Evolutionary conservation across 2,888 invertebrate genomes (phyloP).

Genomic region (Meghimatium bilineatum): DNA sequence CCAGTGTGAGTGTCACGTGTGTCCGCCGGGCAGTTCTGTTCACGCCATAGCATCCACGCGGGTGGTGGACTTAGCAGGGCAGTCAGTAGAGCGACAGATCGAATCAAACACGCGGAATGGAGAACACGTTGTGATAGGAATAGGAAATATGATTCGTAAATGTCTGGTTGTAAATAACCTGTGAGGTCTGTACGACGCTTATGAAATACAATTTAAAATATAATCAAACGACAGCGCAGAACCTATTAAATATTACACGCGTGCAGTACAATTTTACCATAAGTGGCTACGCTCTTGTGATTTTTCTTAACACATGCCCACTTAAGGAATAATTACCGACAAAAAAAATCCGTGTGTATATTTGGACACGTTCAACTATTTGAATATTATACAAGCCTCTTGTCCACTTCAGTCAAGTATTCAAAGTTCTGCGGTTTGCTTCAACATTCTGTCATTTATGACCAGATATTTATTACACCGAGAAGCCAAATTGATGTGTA

Average conservation of each 20-base stretch:
- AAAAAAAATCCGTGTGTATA: too few species aligned
- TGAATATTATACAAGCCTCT: too few species aligned
- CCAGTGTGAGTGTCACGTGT: background rate
- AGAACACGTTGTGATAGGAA: background rate
- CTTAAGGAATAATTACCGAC: too few species aligned
- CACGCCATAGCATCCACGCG: background rate
- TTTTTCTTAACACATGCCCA: too few species aligned
- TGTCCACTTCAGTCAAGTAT: too few species aligned
- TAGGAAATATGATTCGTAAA: background rate
- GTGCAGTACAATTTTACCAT: too few species aligned
- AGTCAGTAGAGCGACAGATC: background rate
- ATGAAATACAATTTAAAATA: too few species aligned
- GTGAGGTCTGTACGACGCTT: too few species aligned
- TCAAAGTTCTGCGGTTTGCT: background rate
- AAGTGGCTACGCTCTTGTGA: too few species aligned
- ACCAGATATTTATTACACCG: background rate
- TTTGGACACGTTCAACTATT: too few species aligned
- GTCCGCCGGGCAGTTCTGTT: background rate
- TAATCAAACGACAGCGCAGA: too few species aligned
- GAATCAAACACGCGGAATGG: background rate
- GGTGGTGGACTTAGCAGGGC: background rate
- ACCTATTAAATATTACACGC: too few species aligned
- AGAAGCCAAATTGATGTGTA: background rate
- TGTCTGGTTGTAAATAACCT: background rate
- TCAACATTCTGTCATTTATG: background rate